Evolutionary conservation across 2,797 vertebrate genomes (phyloP).

Genomic region (Tragopan temminckii): DNA sequence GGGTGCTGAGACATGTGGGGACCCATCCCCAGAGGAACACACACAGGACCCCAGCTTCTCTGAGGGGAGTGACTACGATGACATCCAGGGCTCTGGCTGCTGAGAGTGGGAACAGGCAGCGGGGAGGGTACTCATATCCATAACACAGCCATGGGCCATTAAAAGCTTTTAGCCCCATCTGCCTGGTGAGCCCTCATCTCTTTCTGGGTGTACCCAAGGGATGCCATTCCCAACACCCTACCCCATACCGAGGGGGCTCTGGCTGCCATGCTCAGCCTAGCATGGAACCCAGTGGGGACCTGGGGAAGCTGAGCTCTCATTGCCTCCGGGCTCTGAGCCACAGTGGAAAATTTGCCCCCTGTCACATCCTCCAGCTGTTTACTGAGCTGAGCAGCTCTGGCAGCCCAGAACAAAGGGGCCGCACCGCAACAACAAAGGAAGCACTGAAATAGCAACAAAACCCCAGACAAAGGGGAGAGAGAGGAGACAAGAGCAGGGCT

Average conservation of each 20-base stretch:
- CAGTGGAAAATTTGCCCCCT: constrained; percentile 76
- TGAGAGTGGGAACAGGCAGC: not conserved
- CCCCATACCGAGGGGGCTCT: accelerated
- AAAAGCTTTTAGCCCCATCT: constrained; percentile 10
- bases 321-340: constrained; percentile 19
- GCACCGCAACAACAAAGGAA: constrained; percentile 68
- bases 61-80: constrained; percentile 42
- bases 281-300: not conserved
- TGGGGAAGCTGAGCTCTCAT: not conserved
- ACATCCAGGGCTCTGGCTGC: constrained; percentile 14
- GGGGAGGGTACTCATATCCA: no score
- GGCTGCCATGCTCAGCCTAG: not conserved
- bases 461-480: constrained; percentile 33
- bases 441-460: constrained; percentile 77
- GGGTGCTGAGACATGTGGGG: accelerated
- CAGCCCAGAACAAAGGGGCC: constrained; percentile 70
- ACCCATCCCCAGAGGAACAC: not conserved
- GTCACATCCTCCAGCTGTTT: constrained; percentile 83
- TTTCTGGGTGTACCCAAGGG: not conserved
- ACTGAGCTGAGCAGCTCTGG: constrained; percentile 51
- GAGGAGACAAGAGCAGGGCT: not conserved
- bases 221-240: accelerated
- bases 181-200: not conserved
- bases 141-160: not conserved
- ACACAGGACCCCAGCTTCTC: not conserved